A percentile compares a stretch with the other conserved stretches of the same genome.
Evolutionary conservation across 2,113 vertebrate genomes (phyloP).

Genomic region (Pollachius pollachius): DNA sequence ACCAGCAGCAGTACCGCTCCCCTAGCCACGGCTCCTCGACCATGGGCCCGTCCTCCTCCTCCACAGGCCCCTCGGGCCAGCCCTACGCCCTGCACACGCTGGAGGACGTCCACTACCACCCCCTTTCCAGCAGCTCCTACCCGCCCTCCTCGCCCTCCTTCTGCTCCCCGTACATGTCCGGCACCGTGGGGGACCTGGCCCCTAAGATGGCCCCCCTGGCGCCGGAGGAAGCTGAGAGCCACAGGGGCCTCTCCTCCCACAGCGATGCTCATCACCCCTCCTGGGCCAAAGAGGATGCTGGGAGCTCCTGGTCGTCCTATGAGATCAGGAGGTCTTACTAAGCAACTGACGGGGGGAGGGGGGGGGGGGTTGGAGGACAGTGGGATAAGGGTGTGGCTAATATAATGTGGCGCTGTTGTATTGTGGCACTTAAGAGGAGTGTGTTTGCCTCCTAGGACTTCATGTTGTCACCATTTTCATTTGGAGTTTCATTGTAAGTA

Average conservation of each 20-base stretch:
- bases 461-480: no score
- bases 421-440: no score
- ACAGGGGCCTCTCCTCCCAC: slow-evolving; percentile 41
- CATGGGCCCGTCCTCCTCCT: slow-evolving; percentile 11
- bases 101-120: slow-evolving; percentile 82
- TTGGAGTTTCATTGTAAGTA: no score
- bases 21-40: slow-evolving; percentile 69
- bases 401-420: no score
- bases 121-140: slow-evolving; percentile 66
- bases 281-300: slow-evolving; percentile 84
- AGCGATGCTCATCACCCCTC: slow-evolving; percentile 64
- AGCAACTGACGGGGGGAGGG: slow-evolving; percentile 1
- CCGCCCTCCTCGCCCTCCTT: slow-evolving; percentile 64
- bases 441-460: no score
- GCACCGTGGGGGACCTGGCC: slow-evolving; percentile 69
- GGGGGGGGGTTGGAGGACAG: not conserved
- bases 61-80: slow-evolving; percentile 55
- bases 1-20: no score
- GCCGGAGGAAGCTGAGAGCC: slow-evolving; percentile 65
- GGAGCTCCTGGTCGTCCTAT: slow-evolving; percentile 78
- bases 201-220: slow-evolving; percentile 72
- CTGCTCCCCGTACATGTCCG: slow-evolving; percentile 76
- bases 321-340: slow-evolving; percentile 84
- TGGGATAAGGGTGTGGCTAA: not conserved
- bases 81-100: slow-evolving; percentile 81